Evolutionary conservation across 2,888 invertebrate species (phyloP), one percentile per base, ranked within the genome.

Genomic region (Drosophila paramelanica): DNA sequence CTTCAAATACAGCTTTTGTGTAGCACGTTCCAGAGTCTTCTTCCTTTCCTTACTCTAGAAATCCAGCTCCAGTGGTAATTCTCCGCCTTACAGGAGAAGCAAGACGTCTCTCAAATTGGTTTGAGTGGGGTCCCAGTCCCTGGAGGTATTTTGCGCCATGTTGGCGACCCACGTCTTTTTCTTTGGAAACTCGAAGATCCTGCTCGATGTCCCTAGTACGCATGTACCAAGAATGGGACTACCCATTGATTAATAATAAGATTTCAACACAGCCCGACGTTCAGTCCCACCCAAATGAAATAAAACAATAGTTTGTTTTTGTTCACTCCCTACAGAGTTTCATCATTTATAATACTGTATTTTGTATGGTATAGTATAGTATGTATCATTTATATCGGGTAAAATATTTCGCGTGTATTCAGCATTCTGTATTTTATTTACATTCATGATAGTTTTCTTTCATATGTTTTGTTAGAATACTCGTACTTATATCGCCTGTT

Each of bases 351-450:
- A 73, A 53, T 73, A 77, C 47, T 66, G 46, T 72, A 56, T 70
- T 73, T 64, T 80, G 67, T 80, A 61, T 68, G 67, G 77, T 78
- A 75, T 85, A 51, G 77, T 78, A 75, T 85, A 51, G 56, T 57
- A 60, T 61, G 46, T 70, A 42, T 58, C 47, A 25, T 46, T 64
- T 64, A 73, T 73, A 64, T 78, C 52, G 84, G 72, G 64, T 86
- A 67, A 77, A 80, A 81, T 83, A 83, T 80, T 73, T 80, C 64
- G 74, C 60, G 57, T 77, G 43, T 72, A 51, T 59, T 60, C 50
- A 77, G 66, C 42, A 69, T 66, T 66, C 59, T 67, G 67, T 67
- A 50, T 64, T 61, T 74, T 83, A 83, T 83, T 81, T 83, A 87
- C 87, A 83, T 81, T 83, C 55, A 77, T 79, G 65, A 66, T 62